Base-by-base conservation (phyloP, 2,888 invertebrate species). In the Atherix ibis region DNA sequence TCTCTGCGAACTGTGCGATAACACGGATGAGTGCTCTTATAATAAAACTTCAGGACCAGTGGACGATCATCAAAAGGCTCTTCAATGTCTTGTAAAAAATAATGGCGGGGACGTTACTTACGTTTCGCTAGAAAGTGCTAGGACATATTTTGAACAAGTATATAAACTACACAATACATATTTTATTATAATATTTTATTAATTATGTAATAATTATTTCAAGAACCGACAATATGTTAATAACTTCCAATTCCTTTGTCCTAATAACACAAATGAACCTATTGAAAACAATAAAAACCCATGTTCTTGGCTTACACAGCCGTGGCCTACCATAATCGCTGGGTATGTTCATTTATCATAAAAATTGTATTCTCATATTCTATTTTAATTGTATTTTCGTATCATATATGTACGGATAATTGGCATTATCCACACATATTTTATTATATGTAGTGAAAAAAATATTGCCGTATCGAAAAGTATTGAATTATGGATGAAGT, bases 251-350 rank as follows among this genome's bases (percentile, higher is more conserved):
- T 58, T 50, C 38, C 41, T 59, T 3, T 61, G 61, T 42, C 44
- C 48, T 16, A 44, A 58, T 46, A 56, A 56, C 6, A 45, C 44
- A n/a, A 12, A 47, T 28, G 40, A 45, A 37, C 22, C 42, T 0
- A 42, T 59, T 3, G 34, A 31, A 4, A 42, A 38, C 5, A 22
- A 44, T 4, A 44, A 48, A 0, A 48, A 63, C 0, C 69, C 73
- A 1, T 77, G 77, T 47, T 54, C 67, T 13, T 70, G 76, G 66
- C 59, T 73, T 3, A 63, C 58, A 27, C 76, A 77, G 46, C 73
- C 75, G 0, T 73, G 73, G 70, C 56, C 60, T 5, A 60, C 68
- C 1, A 55, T 77, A 2, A 60, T 73, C 10, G 13, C 43, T n/a
- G n/a, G n/a, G n/a, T n/a, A n/a, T n/a, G n/a, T n/a, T n/a, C n/a